These are phyloP conservation scores for Lutraria rhynchaena DNA, from an alignment of 1,140 invertebrate species.

Conservation along the genomic window DNA sequence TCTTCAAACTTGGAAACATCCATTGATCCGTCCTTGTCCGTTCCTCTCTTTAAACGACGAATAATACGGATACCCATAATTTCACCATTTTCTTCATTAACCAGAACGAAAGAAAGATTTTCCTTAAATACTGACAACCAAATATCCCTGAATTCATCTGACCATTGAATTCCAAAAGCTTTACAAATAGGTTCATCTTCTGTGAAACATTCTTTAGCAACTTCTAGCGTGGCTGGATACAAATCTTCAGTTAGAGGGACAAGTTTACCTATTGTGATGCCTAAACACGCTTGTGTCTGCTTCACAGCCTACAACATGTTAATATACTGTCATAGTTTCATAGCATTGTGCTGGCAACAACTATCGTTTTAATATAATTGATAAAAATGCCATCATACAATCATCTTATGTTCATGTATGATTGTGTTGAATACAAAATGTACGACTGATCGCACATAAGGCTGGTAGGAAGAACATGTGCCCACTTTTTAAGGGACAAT, in stretches of 20 bases:
- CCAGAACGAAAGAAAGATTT: slow-evolving; percentile 10
- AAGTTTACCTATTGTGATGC: background rate
- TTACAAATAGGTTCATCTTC: background rate
- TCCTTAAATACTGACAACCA: background rate
- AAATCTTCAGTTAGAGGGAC: background rate
- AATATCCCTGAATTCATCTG: background rate
- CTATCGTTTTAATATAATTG: too few species aligned
- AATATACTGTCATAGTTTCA: too few species aligned
- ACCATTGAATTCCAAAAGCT: background rate
- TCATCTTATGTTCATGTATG: too few species aligned
- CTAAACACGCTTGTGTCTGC: too few species aligned
- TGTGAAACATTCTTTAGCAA: background rate
- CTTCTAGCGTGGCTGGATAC: background rate
- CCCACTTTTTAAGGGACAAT: too few species aligned
- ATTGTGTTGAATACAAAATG: too few species aligned
- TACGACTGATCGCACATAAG: too few species aligned
- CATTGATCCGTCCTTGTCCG: background rate
- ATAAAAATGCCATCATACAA: too few species aligned
- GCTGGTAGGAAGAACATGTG: too few species aligned
- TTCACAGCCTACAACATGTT: too few species aligned
- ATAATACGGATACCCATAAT: slow-evolving; percentile 5
- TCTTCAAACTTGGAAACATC: background rate
- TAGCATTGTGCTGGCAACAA: too few species aligned
- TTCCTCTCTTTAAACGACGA: background rate
- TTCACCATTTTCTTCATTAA: background rate